These are phyloP conservation scores for Lamellibrachia satsuma DNA, from an alignment of 2,888 invertebrate species.

Conservation along the genomic window DNA sequence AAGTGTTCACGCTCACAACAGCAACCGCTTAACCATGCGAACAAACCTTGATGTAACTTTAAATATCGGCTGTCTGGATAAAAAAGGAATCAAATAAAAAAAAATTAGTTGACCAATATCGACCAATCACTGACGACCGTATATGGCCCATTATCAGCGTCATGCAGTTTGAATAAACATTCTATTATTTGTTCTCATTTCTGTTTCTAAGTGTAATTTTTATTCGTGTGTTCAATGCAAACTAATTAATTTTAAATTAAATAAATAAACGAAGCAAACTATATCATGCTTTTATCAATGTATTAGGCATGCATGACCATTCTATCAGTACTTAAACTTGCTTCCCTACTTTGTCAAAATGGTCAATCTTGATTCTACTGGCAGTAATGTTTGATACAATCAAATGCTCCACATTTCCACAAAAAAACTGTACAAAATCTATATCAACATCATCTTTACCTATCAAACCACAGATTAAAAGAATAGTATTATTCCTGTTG, in stretches of 20 bases:
- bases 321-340: background rate
- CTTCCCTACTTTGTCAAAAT: no score
- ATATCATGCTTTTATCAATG: background rate
- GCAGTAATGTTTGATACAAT: no score
- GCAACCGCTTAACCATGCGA: background rate
- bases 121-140: background rate
- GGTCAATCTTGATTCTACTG: no score
- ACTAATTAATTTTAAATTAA: background rate
- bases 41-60: conserved; percentile 13
- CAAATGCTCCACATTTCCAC: no score
- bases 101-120: background rate
- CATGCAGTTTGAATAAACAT: background rate
- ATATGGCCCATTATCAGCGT: background rate
- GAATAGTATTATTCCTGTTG: no score
- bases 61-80: background rate
- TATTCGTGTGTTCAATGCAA: background rate
- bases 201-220: background rate
- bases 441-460: no score
- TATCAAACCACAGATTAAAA: no score
- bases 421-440: no score
- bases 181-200: background rate
- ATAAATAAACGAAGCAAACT: background rate
- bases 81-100: background rate
- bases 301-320: background rate
- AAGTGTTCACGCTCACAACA: background rate